These are phyloP conservation scores for Neogale vison DNA, from an alignment of 2,113 vertebrate genomes.

Conservation along the genomic window DNA sequence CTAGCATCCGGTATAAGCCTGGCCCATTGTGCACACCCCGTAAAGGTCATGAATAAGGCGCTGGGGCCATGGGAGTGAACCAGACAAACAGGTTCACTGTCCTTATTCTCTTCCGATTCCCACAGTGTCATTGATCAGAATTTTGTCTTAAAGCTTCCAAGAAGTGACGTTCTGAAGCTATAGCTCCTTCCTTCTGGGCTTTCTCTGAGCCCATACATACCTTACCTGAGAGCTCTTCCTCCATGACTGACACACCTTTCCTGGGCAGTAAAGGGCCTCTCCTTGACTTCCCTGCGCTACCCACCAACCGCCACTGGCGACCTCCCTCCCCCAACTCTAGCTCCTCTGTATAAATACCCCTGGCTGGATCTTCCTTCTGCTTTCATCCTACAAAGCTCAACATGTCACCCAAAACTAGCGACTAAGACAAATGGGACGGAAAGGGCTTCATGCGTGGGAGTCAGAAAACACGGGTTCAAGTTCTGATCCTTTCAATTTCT, in stretches of 20 bases:
- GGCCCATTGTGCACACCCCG: rapidly evolving
- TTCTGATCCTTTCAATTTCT: not conserved
- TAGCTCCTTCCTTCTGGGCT: not conserved
- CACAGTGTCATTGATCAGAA: not conserved
- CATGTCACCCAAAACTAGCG: not conserved
- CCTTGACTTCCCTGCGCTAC: not conserved
- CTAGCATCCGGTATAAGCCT: too few relatives aligned
- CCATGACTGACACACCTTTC: not conserved
- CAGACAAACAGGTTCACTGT: not conserved
- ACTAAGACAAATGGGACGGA: not conserved
- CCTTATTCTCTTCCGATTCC: not conserved
- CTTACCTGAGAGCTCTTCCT: not conserved
- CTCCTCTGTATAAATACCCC: too few relatives aligned
- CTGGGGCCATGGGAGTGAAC: not conserved
- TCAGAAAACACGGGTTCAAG: not conserved
- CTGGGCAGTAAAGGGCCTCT: not conserved
- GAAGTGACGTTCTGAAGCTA: not conserved
- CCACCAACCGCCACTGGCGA: too few relatives aligned
- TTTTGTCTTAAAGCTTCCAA: not conserved
- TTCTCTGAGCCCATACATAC: not conserved
- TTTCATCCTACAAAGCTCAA: not conserved
- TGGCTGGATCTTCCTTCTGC: not conserved
- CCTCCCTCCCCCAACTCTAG: not conserved
- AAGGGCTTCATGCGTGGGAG: not conserved
- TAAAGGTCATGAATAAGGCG: not conserved